Evolutionary conservation across 2,888 invertebrate species (phyloP), one percentile per base, ranked within the genome.

Genomic region (Halocaridina rubra): DNA sequence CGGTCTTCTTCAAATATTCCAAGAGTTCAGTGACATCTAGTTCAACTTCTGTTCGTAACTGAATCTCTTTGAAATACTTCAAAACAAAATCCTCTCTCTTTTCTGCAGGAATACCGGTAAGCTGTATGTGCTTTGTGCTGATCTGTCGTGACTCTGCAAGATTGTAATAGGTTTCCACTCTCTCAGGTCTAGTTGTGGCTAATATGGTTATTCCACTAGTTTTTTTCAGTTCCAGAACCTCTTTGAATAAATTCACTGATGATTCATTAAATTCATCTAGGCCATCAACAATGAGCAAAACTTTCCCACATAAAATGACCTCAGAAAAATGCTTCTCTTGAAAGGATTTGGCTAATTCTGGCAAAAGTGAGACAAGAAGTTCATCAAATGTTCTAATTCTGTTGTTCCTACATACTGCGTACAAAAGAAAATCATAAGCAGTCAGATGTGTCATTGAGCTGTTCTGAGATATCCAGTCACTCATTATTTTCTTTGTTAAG

Each of bases 261-360:
- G 76, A 10, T 24, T 5, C 10, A 59, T 77, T 82, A 13, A 82
- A 32, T 71, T 82, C 81, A 22, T 82, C 81, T 19, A 82, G 57
- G 10, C 81, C 81, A 69, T 82, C 81, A 10, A 82, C 27, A 10
- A 82, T 53, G 32, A 82, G 27, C n/a, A 82, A 39, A 13, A 75
- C 8, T 71, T 77, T 76, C 22, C 71, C 39, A 33, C 57, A 30
- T 16, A 76, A 27, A 7, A 46, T 19, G 57, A 64, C 53, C 24
- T 53, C 32, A n/a, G 69, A 8, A 0, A 81, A n/a, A 30, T 81
- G 67, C 3, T 46, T 19, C 13, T 24, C 53, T 1, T 67, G 30
- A 64, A 81, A 67, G 22, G 30, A 53, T 19, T 61, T n/a, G 19
- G 69, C 24, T 3, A 76, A 59, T 29, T 71, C 16, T 13, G 81